A percentile compares a stretch with the other conserved stretches of the same genome.
These are phyloP conservation scores for Athripsodes cinereus DNA, from an alignment of 2,888 invertebrate species.

Conservation along the genomic window DNA sequence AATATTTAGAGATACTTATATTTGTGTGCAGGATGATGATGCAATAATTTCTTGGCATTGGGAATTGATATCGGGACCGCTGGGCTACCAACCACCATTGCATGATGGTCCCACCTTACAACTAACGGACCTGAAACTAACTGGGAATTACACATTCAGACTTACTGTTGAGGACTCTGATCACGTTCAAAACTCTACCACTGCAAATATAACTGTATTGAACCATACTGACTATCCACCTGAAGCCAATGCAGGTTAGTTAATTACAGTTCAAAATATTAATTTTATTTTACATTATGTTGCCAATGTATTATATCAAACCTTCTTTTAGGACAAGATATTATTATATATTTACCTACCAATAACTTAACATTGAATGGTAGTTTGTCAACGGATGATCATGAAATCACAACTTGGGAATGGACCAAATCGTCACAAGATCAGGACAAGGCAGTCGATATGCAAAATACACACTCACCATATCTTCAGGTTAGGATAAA, in stretches of 20 bases:
- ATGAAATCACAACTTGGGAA: constrained; percentile 89
- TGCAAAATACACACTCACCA: constrained; percentile 91
- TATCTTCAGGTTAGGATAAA: constrained; percentile 56
- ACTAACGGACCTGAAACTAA: constrained; percentile 72
- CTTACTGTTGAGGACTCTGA: constrained; percentile 89
- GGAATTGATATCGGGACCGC: constrained; percentile 85
- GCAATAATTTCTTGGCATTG: constrained; percentile 85
- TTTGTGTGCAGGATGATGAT: constrained; percentile 60
- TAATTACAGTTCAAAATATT: neutral
- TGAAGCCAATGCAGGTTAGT: constrained; percentile 78
- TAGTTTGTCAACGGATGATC: constrained; percentile 87
- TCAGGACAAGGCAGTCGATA: constrained; percentile 87
- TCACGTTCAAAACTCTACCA: constrained; percentile 76
- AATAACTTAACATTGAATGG: constrained; percentile 84
- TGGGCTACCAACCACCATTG: constrained; percentile 75
- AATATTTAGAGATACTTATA: neutral
- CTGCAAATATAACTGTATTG: constrained; percentile 82
- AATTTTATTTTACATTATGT: neutral
- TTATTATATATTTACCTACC: constrained; percentile 84
- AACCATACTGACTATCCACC: constrained; percentile 93
- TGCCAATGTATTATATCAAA: neutral
- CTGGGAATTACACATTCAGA: constrained; percentile 87
- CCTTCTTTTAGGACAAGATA: constrained; percentile 63
- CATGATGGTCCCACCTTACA: constrained; percentile 78
- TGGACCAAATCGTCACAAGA: constrained; percentile 90